phyloP scores from a whole-genome alignment of 2,888 invertebrate species.

The Andrena camellia region DNA sequence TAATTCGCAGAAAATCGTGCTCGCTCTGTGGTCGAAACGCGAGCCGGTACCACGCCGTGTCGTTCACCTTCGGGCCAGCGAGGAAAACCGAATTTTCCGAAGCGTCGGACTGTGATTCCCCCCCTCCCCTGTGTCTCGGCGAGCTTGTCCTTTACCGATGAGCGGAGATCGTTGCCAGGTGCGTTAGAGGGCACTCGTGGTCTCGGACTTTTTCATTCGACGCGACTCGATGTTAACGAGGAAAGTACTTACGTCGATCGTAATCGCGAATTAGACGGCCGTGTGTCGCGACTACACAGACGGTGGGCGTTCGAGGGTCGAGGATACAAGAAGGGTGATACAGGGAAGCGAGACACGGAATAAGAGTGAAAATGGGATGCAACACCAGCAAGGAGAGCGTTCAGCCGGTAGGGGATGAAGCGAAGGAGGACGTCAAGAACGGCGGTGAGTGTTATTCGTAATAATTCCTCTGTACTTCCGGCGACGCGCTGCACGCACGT shows the following conservation, averaged over 20 bases:
- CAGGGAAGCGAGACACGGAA: conserved; percentile 15
- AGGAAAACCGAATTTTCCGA: conserved; percentile 25
- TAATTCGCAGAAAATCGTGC: conserved; percentile 17
- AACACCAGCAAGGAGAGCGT: conserved; percentile 88
- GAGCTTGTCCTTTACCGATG: conserved; percentile 13
- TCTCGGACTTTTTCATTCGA: conserved; percentile 5
- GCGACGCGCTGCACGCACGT: background rate
- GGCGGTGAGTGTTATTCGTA: conserved; percentile 76
- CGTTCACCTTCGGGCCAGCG: conserved; percentile 54
- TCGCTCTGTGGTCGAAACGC: conserved; percentile 30
- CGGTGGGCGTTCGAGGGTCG: conserved; percentile 51
- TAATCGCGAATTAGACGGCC: conserved; percentile 50
- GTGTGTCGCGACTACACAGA: conserved; percentile 43
- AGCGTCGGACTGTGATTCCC: conserved; percentile 43
- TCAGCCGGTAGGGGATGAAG: conserved; percentile 82
- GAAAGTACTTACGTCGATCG: conserved; percentile 36
- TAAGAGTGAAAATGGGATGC: conserved; percentile 86
- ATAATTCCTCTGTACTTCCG: background rate
- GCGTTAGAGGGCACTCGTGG: background rate
- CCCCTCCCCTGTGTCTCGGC: background rate
- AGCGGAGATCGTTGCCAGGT: conserved; percentile 3
- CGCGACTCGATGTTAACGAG: conserved; percentile 61
- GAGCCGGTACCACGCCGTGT: conserved; percentile 54
- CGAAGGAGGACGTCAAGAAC: conserved; percentile 81
- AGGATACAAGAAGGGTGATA: conserved; percentile 20